Percentiles rank a stretch among this genome's conserved stretches.
Conservation (phyloP, 2,888 invertebrate species). For the Therioaphis trifolii region DNA sequence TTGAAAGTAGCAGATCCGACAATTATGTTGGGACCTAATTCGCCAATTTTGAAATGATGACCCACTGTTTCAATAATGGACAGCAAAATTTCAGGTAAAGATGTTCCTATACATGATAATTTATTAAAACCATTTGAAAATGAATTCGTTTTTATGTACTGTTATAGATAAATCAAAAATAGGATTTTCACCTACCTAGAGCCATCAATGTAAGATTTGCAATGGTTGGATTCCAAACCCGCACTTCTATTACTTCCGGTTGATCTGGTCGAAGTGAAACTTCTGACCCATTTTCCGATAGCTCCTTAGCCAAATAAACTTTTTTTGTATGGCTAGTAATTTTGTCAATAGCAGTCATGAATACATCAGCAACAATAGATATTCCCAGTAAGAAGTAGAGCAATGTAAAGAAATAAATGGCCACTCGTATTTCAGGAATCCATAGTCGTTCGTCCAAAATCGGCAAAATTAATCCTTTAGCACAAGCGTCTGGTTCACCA, state of each 20-base stretch:
- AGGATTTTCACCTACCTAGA: conserved; percentile 71
- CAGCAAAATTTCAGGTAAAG: conserved; percentile 96
- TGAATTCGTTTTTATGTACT: no score
- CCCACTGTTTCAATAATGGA: conserved; percentile 98
- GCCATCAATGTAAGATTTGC: conserved; percentile 99
- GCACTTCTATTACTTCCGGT: conserved; percentile 79
- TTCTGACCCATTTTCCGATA: conserved; percentile 59
- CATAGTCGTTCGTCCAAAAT: conserved; percentile 78
- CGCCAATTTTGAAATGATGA: conserved; percentile 94
- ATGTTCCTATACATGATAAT: conserved; percentile 73
- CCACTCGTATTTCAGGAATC: conserved; percentile 84
- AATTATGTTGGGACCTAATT: conserved; percentile 97
- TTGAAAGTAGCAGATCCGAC: conserved; percentile 99
- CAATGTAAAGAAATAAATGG: conserved; percentile 88
- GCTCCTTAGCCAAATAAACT: conserved; percentile 76
- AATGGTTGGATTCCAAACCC: conserved; percentile 99
- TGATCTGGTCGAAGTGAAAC: conserved; percentile 84
- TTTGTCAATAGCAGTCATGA: conserved; percentile 99
- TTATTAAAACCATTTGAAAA: background rate
- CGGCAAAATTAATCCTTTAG: conserved; percentile 87
- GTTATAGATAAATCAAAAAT: background rate
- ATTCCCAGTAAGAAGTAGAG: conserved; percentile 98
- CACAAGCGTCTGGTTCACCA: conserved; percentile 72
- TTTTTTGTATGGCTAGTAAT: conserved; percentile 98
- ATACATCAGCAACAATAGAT: conserved; percentile 97